phyloP scores from a whole-genome alignment of 2,797 vertebrate species.

The Spinus pinus region DNA sequence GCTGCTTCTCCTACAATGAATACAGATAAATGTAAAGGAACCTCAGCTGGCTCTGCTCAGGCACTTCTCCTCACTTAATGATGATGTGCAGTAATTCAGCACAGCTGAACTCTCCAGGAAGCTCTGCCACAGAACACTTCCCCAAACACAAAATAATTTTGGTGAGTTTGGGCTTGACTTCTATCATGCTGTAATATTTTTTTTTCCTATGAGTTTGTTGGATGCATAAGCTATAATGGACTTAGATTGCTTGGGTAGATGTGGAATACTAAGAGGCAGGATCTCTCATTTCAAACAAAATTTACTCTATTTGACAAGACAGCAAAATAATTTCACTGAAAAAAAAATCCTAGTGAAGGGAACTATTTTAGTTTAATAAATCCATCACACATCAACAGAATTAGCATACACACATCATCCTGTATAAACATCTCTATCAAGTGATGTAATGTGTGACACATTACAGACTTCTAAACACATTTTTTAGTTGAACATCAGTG shows the following conservation, averaged over 20 bases:
- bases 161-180: background rate
- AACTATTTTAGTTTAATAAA: background rate
- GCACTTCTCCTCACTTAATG: background rate
- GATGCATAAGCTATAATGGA: background rate
- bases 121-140: background rate
- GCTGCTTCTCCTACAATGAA: background rate
- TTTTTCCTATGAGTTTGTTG: background rate
- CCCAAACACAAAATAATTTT: background rate
- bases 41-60: background rate
- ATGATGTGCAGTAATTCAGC: background rate
- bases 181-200: background rate
- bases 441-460: background rate
- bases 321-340: conserved; percentile 21
- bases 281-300: background rate
- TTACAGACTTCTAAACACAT: background rate
- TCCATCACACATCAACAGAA: background rate
- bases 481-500: background rate
- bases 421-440: background rate
- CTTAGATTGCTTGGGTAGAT: background rate
- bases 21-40: background rate
- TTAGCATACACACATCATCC: background rate
- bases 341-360: background rate
- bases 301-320: background rate
- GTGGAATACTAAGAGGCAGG: background rate
- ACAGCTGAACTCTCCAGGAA: background rate